Percentiles rank a stretch among this genome's conserved stretches.
phyloP scores from a whole-genome alignment of 2,113 vertebrate species.

The Brachypodius melanocephalos region DNA sequence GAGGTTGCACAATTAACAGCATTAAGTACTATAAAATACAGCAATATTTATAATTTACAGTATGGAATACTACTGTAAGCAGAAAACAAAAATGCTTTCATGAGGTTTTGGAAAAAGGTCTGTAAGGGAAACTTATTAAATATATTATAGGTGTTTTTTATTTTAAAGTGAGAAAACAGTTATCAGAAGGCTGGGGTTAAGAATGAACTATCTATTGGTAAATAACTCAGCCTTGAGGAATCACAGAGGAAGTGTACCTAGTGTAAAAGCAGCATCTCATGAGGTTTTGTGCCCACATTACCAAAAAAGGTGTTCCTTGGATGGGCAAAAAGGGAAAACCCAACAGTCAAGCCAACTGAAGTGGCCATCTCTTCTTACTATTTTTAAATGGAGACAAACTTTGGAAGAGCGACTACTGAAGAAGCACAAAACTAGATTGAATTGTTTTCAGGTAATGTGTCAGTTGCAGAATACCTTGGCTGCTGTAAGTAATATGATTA shows the following conservation, averaged over 20 bases:
- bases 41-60: background rate
- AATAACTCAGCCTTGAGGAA: slow-evolving; percentile 41
- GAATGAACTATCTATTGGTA: slow-evolving; percentile 64
- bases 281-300: slow-evolving; percentile 7
- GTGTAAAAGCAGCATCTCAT: slow-evolving; percentile 17
- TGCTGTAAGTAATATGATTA: background rate
- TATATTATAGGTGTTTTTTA: background rate
- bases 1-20: background rate
- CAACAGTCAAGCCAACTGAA: slow-evolving; percentile 60
- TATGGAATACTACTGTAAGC: background rate
- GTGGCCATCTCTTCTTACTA: slow-evolving; percentile 68
- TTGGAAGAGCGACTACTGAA: slow-evolving; percentile 70
- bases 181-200: background rate
- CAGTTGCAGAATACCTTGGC: background rate
- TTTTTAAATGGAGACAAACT: slow-evolving; percentile 73
- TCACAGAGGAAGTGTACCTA: slow-evolving; percentile 70
- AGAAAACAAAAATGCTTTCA: background rate
- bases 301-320: slow-evolving; percentile 67
- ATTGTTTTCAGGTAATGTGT: slow-evolving; percentile 70
- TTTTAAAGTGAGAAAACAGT: background rate
- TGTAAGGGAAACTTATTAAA: background rate
- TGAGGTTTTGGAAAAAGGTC: background rate
- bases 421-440: slow-evolving; percentile 39
- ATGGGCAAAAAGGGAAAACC: slow-evolving; percentile 45
- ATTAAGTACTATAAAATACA: background rate